Evolutionary conservation across 2,888 invertebrate species (phyloP).

Genomic region (Hirtodrosophila trivittata): DNA sequence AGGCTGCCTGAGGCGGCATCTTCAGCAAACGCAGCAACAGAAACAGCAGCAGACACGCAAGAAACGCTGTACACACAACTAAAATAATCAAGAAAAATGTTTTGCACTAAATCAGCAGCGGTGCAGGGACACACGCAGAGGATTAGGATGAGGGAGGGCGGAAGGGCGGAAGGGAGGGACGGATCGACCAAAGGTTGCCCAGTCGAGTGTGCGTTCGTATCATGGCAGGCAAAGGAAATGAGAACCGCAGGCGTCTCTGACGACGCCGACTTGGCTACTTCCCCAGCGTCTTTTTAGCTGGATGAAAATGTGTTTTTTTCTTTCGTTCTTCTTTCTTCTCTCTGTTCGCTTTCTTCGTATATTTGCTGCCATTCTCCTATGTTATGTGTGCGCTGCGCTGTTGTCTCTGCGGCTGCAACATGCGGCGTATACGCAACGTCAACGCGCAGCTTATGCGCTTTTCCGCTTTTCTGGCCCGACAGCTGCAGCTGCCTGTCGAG

Average conservation of each 20-base stretch:
- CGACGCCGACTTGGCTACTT: slow-evolving; percentile 33
- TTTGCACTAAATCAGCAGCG: slow-evolving; percentile 70
- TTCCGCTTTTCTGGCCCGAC: slow-evolving; percentile 63
- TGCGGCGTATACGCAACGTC: slow-evolving; percentile 68
- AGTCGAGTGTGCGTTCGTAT: slow-evolving; percentile 37
- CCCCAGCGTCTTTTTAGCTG: slow-evolving; percentile 24
- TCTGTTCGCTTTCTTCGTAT: neutral
- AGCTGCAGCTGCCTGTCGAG: slow-evolving; percentile 44
- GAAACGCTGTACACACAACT: slow-evolving; percentile 42
- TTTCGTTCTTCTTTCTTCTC: neutral
- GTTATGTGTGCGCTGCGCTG: neutral
- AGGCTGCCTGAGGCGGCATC: slow-evolving; percentile 40
- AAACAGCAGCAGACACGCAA: slow-evolving; percentile 37
- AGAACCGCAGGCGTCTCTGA: slow-evolving; percentile 65
- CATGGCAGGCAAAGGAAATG: slow-evolving; percentile 62
- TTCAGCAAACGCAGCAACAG: too few relatives aligned
- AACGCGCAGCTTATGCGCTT: slow-evolving; percentile 73
- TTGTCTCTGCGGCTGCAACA: slow-evolving; percentile 31
- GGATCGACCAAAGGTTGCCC: slow-evolving; percentile 1
- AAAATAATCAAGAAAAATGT: slow-evolving; percentile 79
- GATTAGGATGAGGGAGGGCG: slow-evolving; percentile 1
- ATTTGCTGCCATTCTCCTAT: too few relatives aligned
- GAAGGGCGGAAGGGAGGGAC: too few relatives aligned
- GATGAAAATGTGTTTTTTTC: slow-evolving; percentile 18
- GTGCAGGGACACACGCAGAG: slow-evolving; percentile 3